phyloP scores from a whole-genome alignment of 2,888 invertebrate species.

The Cosmopolites sordidus region DNA sequence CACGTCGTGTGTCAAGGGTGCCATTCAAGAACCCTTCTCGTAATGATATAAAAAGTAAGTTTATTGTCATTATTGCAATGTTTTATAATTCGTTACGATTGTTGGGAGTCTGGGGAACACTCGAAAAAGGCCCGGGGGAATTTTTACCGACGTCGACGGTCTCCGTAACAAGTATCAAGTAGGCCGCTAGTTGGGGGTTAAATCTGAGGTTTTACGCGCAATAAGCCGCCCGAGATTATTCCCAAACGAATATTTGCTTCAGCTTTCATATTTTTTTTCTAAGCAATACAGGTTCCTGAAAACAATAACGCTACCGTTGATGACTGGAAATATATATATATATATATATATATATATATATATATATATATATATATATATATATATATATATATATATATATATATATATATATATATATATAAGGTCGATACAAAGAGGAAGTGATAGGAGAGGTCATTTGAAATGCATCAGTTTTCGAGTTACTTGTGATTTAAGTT shows the following conservation, averaged over 20 bases:
- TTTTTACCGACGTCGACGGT: slow-evolving; percentile 39
- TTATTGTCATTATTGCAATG: slow-evolving; percentile 31
- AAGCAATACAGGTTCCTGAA: no score
- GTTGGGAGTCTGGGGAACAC: not conserved
- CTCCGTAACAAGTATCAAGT: slow-evolving; percentile 35
- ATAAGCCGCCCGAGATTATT: slow-evolving; percentile 36
- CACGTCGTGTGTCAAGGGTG: slow-evolving; percentile 17
- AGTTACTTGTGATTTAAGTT: no score
- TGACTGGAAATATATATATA: no score
- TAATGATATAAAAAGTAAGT: slow-evolving; percentile 29
- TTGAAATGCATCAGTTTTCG: no score
- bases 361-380: no score
- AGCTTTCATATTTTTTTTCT: no score
- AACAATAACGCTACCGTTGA: no score
- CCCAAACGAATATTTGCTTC: slow-evolving; percentile 9
- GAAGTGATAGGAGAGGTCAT: no score
- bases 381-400: no score
- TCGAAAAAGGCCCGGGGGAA: slow-evolving; percentile 43
- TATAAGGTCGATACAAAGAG: no score
- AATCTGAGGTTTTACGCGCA: slow-evolving; percentile 29
- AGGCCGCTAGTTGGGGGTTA: slow-evolving; percentile 14
- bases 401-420: no score
- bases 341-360: no score
- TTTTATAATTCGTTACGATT: slow-evolving; percentile 33
- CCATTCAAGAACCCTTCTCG: slow-evolving; percentile 22